phyloP scores from a whole-genome alignment of 2,888 invertebrate genomes.

The Trissoscelio sp. region DNA sequence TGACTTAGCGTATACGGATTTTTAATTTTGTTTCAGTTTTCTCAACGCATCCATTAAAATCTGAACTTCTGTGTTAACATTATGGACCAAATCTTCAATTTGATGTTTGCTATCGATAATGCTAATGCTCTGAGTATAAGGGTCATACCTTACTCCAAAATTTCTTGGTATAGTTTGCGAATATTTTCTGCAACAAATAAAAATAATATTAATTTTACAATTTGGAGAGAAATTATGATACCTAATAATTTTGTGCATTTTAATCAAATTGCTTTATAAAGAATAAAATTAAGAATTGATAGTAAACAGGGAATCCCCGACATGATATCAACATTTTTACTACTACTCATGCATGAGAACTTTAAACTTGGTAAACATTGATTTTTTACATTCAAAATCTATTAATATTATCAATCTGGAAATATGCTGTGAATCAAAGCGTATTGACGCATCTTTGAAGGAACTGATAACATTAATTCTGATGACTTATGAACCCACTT shows the following conservation, averaged over 20 bases:
- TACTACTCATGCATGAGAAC: not conserved
- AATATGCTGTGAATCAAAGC: not conserved
- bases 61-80: conserved; percentile 92
- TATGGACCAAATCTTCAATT: conserved; percentile 92
- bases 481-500: conserved; percentile 35
- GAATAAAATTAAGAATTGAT: too few species aligned
- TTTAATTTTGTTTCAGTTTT: conserved; percentile 86
- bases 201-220: too few species aligned
- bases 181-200: conserved; percentile 89
- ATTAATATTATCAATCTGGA: not conserved
- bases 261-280: too few species aligned
- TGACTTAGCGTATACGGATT: too few species aligned
- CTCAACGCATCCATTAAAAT: conserved; percentile 90
- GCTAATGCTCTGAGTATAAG: conserved; percentile 97
- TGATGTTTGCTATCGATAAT: conserved; percentile 96
- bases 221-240: too few species aligned
- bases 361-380: not conserved
- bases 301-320: too few species aligned
- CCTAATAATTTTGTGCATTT: too few species aligned
- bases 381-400: too few species aligned
- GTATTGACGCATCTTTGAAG: not conserved
- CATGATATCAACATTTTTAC: too few species aligned
- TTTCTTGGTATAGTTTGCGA: conserved; percentile 95
- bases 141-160: conserved; percentile 97
- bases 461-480: conserved; percentile 23